phyloP scores from a whole-genome alignment of 2,888 invertebrate genomes.

The Entomobrya multifasciata region DNA sequence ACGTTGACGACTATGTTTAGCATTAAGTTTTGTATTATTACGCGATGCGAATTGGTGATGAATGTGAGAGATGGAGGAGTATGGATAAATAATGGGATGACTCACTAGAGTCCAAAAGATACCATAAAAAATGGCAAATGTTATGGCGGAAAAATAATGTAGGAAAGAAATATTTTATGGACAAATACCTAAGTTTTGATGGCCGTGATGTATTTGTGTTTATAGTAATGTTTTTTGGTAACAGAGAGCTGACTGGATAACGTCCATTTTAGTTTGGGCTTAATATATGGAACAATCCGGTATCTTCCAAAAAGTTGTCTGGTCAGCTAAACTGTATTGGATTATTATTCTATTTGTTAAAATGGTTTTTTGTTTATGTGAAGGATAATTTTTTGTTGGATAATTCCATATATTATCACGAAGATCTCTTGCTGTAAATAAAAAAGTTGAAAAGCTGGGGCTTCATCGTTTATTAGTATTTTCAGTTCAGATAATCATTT shows the following conservation, averaged over 20 bases:
- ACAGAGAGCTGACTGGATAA: not conserved
- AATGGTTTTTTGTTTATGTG: too few species aligned
- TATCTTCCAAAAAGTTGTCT: too few species aligned
- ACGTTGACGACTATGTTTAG: not conserved
- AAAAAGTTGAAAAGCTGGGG: not conserved
- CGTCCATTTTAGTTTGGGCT: too few species aligned
- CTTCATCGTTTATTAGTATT: slow-evolving; percentile 45
- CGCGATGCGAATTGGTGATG: not conserved
- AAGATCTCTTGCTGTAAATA: not conserved
- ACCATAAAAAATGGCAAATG: too few species aligned
- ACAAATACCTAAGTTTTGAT: slow-evolving; percentile 34
- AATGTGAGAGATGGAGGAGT: not conserved
- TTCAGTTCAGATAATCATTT: slow-evolving; percentile 18
- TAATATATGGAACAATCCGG: not conserved
- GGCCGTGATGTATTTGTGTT: not conserved
- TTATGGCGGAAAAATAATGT: slow-evolving; percentile 5
- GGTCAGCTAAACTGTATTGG: too few species aligned
- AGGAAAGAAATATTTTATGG: slow-evolving; percentile 43
- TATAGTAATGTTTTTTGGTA: not conserved
- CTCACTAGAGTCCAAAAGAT: not conserved
- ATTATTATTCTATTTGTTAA: too few species aligned
- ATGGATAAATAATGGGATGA: not conserved
- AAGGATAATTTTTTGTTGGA: too few species aligned
- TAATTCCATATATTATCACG: not conserved
- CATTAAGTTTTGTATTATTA: not conserved